phyloP scores from a whole-genome alignment of 2,888 invertebrate species.

The Drosophila gaucha region DNA sequence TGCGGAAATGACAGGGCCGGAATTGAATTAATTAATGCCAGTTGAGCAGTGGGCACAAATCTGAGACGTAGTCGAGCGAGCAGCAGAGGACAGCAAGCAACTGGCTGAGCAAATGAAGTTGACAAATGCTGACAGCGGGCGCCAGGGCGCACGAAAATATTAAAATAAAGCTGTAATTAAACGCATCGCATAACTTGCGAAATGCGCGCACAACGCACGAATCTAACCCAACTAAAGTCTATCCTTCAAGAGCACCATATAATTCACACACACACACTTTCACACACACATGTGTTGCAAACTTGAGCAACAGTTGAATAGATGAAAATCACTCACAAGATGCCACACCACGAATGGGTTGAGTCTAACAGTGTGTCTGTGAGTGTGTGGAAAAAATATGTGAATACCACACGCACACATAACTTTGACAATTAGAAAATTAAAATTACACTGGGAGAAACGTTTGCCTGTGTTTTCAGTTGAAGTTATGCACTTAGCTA shows the following conservation, averaged over 20 bases:
- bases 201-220: slow-evolving; percentile 28
- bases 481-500: too few species aligned
- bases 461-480: too few species aligned
- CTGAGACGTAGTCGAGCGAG: neutral
- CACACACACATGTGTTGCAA: slow-evolving; percentile 4
- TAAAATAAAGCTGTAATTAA: slow-evolving; percentile 78
- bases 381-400: slow-evolving; percentile 19
- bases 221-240: neutral
- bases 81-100: neutral
- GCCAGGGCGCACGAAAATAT: slow-evolving; percentile 65
- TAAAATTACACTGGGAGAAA: slow-evolving; percentile 57
- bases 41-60: slow-evolving; percentile 22
- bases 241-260: neutral
- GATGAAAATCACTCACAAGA: slow-evolving; percentile 70
- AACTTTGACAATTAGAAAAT: slow-evolving; percentile 73
- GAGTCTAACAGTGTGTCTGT: slow-evolving; percentile 14
- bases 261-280: neutral
- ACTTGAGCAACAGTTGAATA: slow-evolving; percentile 72
- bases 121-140: slow-evolving; percentile 49
- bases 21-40: slow-evolving; percentile 78
- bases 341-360: slow-evolving; percentile 36
- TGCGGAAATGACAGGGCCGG: slow-evolving; percentile 66
- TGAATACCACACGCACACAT: slow-evolving; percentile 37
- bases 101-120: slow-evolving; percentile 27
- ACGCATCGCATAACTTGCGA: slow-evolving; percentile 63